Evolutionary conservation across 2,797 vertebrate genomes (phyloP), one percentile per base, ranked within the genome.

Genomic region (Onychomys arenicola): DNA sequence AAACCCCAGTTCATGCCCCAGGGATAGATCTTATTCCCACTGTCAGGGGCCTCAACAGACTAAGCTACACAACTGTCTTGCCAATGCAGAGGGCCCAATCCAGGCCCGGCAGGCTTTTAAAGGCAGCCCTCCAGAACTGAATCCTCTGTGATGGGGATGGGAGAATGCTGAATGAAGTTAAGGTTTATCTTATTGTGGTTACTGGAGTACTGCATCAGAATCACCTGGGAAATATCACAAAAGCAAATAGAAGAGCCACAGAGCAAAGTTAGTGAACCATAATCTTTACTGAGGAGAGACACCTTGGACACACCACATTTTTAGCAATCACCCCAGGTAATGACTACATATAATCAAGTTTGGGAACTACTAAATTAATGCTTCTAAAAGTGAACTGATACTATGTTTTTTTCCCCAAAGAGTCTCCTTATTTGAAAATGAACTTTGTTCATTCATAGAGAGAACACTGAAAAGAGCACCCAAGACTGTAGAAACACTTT

Each of bases 161-260:
- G 13, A 81, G n/a, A 93, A 4, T 78, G 67, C 27, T 91, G 69
- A 97, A 86, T 17, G 27, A 88, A 92, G n/a, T n/a, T 59, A 93
- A 65, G n/a, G 12, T 59, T 96, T 93, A 87, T 43, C 57, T 86
- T 77, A 52, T 25, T 78, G 11, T 88, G 9, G 80, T 52, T 37
- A 43, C 57, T 88, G 21, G 40, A 93, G 3, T 32, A 90, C 40
- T 67, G 34, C 14, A 83, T 81, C 46, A 67, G 34, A 96, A 93
- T 63, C 80, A 86, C 43, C 61, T 83, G 46, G 17, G 19, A 77
- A 65, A 23, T 90, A 12, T 90, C 61, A 52, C 23, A 37, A 94
- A 83, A 75, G 6, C 34, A 85, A 25, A 77, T 23, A 77, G 78
- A 77, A 69, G 49, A 49, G 12, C 34, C 77, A 43, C 34, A 76